A percentile compares a stretch with the other conserved stretches of the same genome.
Evolutionary conservation across 1,140 invertebrate genomes (phyloP).

Genomic region (Triops longicaudatus): DNA sequence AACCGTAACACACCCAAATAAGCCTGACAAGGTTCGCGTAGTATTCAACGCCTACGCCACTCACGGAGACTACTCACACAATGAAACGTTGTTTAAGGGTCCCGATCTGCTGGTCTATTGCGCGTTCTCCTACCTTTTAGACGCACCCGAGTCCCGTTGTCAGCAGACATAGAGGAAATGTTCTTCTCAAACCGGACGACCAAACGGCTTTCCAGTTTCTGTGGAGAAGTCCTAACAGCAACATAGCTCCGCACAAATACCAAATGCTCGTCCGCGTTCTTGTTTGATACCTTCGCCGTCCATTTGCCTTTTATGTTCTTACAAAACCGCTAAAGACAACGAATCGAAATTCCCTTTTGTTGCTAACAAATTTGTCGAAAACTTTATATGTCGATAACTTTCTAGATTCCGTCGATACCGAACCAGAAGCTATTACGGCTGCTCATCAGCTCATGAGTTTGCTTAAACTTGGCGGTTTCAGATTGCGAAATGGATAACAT

Average conservation of each 20-base stretch:
- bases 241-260: background rate
- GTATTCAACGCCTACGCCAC: conserved; percentile 27
- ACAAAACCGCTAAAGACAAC: conserved; percentile 11
- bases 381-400: conserved; percentile 30
- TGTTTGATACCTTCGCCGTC: conserved; percentile 30
- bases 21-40: conserved; percentile 32
- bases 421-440: conserved; percentile 24
- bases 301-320: background rate
- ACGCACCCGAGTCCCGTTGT: conserved; percentile 1
- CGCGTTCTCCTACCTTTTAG: conserved; percentile 26
- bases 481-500: background rate
- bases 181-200: conserved; percentile 6
- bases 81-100: conserved; percentile 25
- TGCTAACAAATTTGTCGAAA: conserved; percentile 15
- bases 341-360: conserved; percentile 18
- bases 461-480: background rate
- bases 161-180: conserved; percentile 28
- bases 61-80: conserved; percentile 7
- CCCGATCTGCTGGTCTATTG: conserved; percentile 27
- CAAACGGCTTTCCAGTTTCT: conserved; percentile 21
- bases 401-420: conserved; percentile 24
- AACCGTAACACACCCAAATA: conserved; percentile 22
- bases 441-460: conserved; percentile 1
- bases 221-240: background rate
- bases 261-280: conserved; percentile 19